phyloP scores from a whole-genome alignment of 2,113 vertebrate species.

The Elanoides forficatus region DNA sequence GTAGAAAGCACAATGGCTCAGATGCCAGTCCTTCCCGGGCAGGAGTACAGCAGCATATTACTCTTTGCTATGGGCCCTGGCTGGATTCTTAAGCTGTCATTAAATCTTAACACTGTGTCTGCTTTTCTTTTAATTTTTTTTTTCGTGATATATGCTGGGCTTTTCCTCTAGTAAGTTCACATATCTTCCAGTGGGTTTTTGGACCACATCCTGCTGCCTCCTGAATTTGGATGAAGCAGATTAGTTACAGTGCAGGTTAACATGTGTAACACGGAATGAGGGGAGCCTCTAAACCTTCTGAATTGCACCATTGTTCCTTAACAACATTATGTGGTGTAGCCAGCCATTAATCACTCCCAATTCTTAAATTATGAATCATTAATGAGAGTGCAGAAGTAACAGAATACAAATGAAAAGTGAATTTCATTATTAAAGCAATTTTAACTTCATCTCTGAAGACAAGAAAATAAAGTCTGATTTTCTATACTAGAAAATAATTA shows the following conservation, averaged over 20 bases:
- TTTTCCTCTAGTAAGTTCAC: neutral
- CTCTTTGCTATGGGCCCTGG: neutral
- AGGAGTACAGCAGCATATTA: neutral
- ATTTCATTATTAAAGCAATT: constrained; percentile 25
- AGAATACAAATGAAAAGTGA: constrained; percentile 20
- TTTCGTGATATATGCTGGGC: neutral
- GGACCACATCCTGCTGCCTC: neutral
- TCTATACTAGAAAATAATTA: neutral
- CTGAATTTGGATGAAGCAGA: neutral
- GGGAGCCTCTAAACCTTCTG: neutral
- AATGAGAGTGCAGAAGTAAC: constrained; percentile 5
- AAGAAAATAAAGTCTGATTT: constrained; percentile 21
- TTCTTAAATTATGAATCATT: neutral
- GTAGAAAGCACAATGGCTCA: neutral
- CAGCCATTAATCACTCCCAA: neutral
- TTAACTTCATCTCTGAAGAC: neutral
- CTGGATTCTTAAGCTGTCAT: neutral
- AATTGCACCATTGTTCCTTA: neutral
- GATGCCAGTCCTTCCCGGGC: neutral
- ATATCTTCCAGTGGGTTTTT: neutral
- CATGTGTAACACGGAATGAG: neutral
- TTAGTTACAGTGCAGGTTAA: neutral
- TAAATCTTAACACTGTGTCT: neutral
- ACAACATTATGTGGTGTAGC: neutral
- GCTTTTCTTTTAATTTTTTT: neutral